phyloP scores from a whole-genome alignment of 2,113 vertebrate genomes.

The Charina bottae region DNA sequence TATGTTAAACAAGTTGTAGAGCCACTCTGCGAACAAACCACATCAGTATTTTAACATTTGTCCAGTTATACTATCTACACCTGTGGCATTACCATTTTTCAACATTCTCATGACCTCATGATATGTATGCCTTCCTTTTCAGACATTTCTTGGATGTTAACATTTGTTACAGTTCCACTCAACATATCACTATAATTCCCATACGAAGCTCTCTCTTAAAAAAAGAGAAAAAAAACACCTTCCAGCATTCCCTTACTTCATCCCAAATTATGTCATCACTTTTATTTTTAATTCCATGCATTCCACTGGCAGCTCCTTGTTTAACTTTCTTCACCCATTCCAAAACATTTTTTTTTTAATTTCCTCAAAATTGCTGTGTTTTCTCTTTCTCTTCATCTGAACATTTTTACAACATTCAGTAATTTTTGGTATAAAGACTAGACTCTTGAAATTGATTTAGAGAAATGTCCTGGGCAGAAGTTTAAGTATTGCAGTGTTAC shows the following conservation, averaged over 20 bases:
- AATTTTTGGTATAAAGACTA: not conserved
- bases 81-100: not conserved
- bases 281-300: not conserved
- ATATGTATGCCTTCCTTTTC: not conserved
- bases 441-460: not conserved
- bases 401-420: not conserved
- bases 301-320: not conserved
- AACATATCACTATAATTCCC: not conserved
- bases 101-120: not conserved
- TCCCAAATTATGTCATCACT: too few relatives aligned
- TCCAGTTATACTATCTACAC: not conserved
- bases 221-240: not conserved
- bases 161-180: not conserved
- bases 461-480: not conserved
- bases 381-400: not conserved
- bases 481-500: not conserved
- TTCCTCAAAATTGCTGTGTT: not conserved
- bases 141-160: not conserved
- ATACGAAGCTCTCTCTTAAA: not conserved
- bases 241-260: not conserved
- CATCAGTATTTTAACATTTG: not conserved
- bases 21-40: not conserved
- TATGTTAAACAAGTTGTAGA: not conserved
- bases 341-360: not conserved
- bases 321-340: not conserved